Evolutionary conservation across 2,113 vertebrate species (phyloP).

Genomic region (Asarcornis scutulata): DNA sequence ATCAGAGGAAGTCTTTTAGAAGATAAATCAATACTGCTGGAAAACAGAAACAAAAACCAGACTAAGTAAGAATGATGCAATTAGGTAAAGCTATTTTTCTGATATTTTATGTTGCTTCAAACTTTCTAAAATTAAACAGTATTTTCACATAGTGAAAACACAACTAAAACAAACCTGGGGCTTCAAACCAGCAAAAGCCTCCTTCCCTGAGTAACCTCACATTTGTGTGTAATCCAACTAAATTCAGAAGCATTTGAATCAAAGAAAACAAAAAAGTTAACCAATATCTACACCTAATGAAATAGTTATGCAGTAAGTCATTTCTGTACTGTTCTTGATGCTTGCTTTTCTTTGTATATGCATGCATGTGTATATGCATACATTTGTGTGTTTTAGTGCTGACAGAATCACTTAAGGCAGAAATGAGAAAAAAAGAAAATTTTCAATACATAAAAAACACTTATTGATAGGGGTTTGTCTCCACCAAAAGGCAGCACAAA

Average conservation of each 20-base stretch:
- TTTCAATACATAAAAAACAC: conserved; percentile 1
- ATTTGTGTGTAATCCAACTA: background rate
- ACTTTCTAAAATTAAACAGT: background rate
- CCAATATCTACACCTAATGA: background rate
- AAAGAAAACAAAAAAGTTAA: background rate
- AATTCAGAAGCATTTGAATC: background rate
- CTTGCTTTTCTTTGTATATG: background rate
- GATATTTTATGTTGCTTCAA: background rate
- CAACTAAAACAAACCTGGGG: background rate
- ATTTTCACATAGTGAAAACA: background rate
- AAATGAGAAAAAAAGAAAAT: background rate
- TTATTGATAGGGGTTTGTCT: conserved; percentile 67
- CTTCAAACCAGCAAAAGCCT: background rate
- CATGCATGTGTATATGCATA: rapidly evolving
- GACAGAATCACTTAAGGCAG: background rate
- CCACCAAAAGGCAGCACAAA: conserved; percentile 63
- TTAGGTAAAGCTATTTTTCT: background rate
- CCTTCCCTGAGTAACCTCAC: background rate
- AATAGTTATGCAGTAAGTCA: background rate
- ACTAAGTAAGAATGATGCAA: background rate
- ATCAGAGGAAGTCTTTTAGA: background rate
- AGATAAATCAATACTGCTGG: conserved; percentile 2
- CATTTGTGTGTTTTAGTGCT: background rate
- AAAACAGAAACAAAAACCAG: background rate
- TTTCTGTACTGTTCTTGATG: background rate